Percentiles rank a stretch among this genome's conserved stretches.
These are phyloP conservation scores for Andrena haemorrhoa DNA, from an alignment of 2,888 invertebrate species.

Conservation along the genomic window DNA sequence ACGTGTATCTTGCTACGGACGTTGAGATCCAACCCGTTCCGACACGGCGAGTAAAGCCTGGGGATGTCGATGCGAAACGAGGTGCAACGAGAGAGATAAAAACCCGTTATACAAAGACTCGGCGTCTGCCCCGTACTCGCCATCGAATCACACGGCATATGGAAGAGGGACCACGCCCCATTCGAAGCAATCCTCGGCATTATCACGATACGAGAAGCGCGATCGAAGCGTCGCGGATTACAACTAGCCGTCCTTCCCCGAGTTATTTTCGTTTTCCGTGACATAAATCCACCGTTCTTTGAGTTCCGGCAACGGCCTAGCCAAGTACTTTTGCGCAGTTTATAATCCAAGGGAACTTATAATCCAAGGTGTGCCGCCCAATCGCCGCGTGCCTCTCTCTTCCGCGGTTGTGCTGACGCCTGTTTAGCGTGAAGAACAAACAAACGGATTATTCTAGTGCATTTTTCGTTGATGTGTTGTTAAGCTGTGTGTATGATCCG, in stretches of 20 bases:
- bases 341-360: conserved; percentile 59
- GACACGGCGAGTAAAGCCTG: conserved; percentile 25
- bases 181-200: conserved; percentile 37
- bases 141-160: conserved; percentile 61
- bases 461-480: conserved; percentile 53
- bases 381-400: conserved; percentile 44
- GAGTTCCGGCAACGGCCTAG: conserved; percentile 45
- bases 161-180: conserved; percentile 67
- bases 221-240: conserved; percentile 33
- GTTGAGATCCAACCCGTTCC: conserved; percentile 15
- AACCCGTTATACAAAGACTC: conserved; percentile 36
- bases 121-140: conserved; percentile 35
- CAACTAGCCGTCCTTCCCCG: conserved; percentile 32
- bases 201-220: conserved; percentile 53
- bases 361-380: conserved; percentile 50
- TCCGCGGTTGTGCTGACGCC: conserved; percentile 51
- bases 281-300: conserved; percentile 51
- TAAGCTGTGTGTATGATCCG: conserved; percentile 57
- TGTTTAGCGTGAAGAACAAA: conserved; percentile 56
- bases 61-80: conserved; percentile 27
- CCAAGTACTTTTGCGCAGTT: conserved; percentile 55
- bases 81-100: conserved; percentile 36
- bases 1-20: conserved; percentile 28
- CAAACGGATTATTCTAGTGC: conserved; percentile 56
- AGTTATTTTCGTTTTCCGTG: conserved; percentile 30